Evolutionary conservation across 2,797 vertebrate species (phyloP).

Genomic region (Euphonia xanthogaster): DNA sequence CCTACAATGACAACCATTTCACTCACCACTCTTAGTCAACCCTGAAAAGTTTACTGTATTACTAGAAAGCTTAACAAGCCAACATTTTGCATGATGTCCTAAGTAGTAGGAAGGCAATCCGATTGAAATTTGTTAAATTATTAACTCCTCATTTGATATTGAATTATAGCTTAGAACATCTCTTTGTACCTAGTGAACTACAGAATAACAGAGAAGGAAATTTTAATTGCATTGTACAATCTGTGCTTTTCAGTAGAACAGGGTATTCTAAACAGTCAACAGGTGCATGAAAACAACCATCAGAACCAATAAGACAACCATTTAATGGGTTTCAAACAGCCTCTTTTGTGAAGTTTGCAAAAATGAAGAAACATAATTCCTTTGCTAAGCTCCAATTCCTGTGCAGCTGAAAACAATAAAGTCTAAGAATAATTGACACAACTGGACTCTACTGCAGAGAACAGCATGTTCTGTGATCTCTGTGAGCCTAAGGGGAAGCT

Average conservation of each 20-base stretch:
- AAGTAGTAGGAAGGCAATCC: not conserved
- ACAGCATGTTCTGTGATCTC: not conserved
- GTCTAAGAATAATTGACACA: not conserved
- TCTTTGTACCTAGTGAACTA: not conserved
- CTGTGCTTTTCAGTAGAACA: not conserved
- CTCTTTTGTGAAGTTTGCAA: not conserved
- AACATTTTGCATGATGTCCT: not conserved
- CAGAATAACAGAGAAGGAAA: not conserved
- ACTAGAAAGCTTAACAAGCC: not conserved
- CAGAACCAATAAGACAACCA: not conserved
- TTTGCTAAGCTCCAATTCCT: not conserved
- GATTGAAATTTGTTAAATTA: not conserved
- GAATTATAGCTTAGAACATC: not conserved
- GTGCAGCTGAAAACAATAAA: not conserved
- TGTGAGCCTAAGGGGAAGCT: not conserved
- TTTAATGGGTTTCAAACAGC: not conserved
- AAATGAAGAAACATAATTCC: not conserved
- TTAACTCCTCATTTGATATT: not conserved
- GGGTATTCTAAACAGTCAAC: not conserved
- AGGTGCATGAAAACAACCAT: not conserved
- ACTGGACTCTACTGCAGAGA: not conserved
- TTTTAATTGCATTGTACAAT: not conserved
- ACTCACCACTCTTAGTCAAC: not conserved
- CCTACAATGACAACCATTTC: not conserved
- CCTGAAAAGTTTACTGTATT: not conserved